These are phyloP conservation scores for Neosalanx taihuensis DNA, from an alignment of 2,797 vertebrate species.

Conservation along the genomic window DNA sequence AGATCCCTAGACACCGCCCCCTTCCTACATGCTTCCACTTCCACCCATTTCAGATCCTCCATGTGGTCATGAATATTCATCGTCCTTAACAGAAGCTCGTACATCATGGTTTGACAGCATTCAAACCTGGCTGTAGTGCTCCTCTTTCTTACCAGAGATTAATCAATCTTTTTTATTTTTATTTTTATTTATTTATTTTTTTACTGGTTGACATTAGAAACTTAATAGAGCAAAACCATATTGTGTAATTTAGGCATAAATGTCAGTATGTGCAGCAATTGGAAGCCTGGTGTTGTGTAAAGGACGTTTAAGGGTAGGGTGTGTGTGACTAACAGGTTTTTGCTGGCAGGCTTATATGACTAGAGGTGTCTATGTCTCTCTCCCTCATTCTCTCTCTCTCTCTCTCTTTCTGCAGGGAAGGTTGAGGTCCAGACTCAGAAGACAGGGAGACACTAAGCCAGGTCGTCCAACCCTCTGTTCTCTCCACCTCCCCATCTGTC, in stretches of 20 bases:
- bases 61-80: constrained; percentile 43
- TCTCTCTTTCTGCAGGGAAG: background rate
- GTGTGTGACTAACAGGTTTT: background rate
- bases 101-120: constrained; percentile 25
- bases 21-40: no score
- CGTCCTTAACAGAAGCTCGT: constrained; percentile 23
- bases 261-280: background rate
- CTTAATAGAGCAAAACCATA: background rate
- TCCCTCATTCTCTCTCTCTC: no score
- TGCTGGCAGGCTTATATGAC: background rate
- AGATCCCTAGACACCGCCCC: constrained; percentile 4
- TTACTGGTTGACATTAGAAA: background rate
- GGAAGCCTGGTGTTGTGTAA: background rate
- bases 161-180: background rate
- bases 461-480: constrained; percentile 5
- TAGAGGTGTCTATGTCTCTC: background rate
- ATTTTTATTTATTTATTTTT: background rate
- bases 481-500: constrained; percentile 27
- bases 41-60: no score
- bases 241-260: background rate
- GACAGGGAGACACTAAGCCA: constrained; percentile 2
- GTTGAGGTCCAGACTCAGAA: background rate
- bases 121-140: constrained; percentile 16
- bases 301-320: background rate
- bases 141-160: background rate